phyloP scores from a whole-genome alignment of 2,888 invertebrate genomes.

The Girardia tigrina region DNA sequence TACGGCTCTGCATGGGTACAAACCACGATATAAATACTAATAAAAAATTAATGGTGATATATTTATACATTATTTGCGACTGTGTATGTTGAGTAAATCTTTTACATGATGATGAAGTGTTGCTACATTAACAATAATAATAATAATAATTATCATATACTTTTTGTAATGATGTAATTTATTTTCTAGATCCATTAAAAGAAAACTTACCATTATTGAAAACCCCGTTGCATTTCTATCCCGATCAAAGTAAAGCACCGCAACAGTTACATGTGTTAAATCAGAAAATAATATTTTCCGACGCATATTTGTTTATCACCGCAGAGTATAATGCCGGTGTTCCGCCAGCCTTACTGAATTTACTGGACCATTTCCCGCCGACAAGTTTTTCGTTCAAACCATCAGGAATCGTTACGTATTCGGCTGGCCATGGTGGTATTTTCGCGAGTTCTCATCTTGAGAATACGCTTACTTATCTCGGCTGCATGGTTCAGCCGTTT shows the following conservation, averaged over 20 bases:
- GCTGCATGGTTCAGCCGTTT: not conserved
- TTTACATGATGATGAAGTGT: too few species aligned
- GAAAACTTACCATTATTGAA: slow-evolving; percentile 40
- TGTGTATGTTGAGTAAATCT: too few species aligned
- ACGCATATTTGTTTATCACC: slow-evolving; percentile 50
- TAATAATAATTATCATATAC: too few species aligned
- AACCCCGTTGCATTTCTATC: slow-evolving; percentile 44
- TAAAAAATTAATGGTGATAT: too few species aligned
- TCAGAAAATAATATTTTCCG: slow-evolving; percentile 43
- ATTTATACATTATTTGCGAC: too few species aligned
- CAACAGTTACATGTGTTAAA: slow-evolving; percentile 42
- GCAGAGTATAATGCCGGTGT: slow-evolving; percentile 50
- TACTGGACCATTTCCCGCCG: slow-evolving; percentile 51
- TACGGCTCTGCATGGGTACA: too few species aligned
- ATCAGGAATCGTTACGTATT: slow-evolving; percentile 44
- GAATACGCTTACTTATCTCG: not conserved
- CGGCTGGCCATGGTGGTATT: slow-evolving; percentile 37
- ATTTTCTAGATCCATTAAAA: slow-evolving; percentile 32
- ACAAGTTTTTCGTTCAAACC: slow-evolving; percentile 47
- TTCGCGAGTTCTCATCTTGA: not conserved
- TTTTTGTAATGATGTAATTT: too few species aligned
- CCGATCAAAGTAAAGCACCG: slow-evolving; percentile 41
- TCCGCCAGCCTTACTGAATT: slow-evolving; percentile 51
- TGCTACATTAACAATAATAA: too few species aligned
- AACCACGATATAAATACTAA: too few species aligned